Evolutionary conservation across 2,113 vertebrate species (phyloP).

Genomic region (Bubalus kerabau): DNA sequence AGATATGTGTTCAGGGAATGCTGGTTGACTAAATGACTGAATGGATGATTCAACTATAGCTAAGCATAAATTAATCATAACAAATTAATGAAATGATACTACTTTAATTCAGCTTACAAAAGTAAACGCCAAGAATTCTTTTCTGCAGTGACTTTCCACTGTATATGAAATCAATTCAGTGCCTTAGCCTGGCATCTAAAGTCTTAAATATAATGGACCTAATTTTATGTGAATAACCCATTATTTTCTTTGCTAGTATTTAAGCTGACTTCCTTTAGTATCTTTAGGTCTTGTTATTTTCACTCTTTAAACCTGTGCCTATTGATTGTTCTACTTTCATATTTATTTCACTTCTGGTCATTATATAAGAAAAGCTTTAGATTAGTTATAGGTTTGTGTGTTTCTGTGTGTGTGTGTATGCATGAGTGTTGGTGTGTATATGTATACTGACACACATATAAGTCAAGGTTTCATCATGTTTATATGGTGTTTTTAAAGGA

Average conservation of each 20-base stretch:
- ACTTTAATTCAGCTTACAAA: not conserved
- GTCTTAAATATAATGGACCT: not conserved
- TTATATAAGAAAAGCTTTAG: not conserved
- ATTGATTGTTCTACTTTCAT: not conserved
- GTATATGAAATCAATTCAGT: not conserved
- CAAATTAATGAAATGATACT: not conserved
- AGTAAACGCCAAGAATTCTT: not conserved
- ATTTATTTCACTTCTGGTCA: not conserved
- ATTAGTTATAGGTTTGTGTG: not conserved
- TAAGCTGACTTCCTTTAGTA: not conserved
- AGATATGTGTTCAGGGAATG: not conserved
- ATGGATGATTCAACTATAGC: not conserved
- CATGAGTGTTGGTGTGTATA: not conserved
- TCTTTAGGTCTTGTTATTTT: not conserved
- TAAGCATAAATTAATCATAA: not conserved
- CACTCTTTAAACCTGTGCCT: not conserved
- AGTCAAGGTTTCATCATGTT: not conserved
- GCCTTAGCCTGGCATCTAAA: not conserved
- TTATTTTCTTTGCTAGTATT: not conserved
- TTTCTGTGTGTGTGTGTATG: not conserved
- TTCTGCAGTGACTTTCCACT: not conserved
- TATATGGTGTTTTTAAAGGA: not conserved
- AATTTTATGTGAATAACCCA: not conserved
- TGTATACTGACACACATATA: not conserved
- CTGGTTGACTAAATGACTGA: not conserved